Conservation (phyloP, 2,888 invertebrate species). For the Esperia sulphurella region DNA sequence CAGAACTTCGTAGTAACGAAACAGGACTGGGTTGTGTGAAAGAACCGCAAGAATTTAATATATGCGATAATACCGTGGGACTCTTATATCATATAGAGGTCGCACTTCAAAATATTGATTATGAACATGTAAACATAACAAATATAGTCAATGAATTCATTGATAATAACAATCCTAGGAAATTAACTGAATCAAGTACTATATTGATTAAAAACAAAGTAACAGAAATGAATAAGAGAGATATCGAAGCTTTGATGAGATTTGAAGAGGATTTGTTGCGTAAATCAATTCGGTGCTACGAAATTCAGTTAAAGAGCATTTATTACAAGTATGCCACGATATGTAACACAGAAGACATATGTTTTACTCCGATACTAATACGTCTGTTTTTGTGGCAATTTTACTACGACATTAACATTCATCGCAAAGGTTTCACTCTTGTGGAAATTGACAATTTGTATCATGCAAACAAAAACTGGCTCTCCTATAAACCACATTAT, state of each 20-base stretch:
- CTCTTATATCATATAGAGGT: slow-evolving; percentile 63
- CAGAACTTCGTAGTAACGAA: not conserved
- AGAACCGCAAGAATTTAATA: slow-evolving; percentile 44
- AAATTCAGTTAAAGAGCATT: slow-evolving; percentile 66
- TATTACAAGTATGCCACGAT: slow-evolving; percentile 75
- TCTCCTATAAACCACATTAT: slow-evolving; percentile 61
- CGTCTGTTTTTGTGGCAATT: slow-evolving; percentile 81
- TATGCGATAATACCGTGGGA: slow-evolving; percentile 58
- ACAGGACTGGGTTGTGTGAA: no score
- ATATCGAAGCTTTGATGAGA: slow-evolving; percentile 56
- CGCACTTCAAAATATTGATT: slow-evolving; percentile 56
- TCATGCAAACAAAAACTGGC: slow-evolving; percentile 64
- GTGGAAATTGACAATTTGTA: slow-evolving; percentile 73
- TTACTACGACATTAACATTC: slow-evolving; percentile 76
- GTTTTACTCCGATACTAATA: slow-evolving; percentile 55
- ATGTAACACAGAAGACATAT: slow-evolving; percentile 45
- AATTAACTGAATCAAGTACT: no score
- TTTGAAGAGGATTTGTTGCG: slow-evolving; percentile 44
- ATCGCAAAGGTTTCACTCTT: slow-evolving; percentile 66
- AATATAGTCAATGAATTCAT: slow-evolving; percentile 49
- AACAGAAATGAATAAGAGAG: not conserved
- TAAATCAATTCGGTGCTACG: slow-evolving; percentile 65
- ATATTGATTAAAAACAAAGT: no score
- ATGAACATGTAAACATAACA: slow-evolving; percentile 37
- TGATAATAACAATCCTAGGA: slow-evolving; percentile 35